Conservation (phyloP, 2,797 vertebrate species). For the Luscinia megarhynchos region DNA sequence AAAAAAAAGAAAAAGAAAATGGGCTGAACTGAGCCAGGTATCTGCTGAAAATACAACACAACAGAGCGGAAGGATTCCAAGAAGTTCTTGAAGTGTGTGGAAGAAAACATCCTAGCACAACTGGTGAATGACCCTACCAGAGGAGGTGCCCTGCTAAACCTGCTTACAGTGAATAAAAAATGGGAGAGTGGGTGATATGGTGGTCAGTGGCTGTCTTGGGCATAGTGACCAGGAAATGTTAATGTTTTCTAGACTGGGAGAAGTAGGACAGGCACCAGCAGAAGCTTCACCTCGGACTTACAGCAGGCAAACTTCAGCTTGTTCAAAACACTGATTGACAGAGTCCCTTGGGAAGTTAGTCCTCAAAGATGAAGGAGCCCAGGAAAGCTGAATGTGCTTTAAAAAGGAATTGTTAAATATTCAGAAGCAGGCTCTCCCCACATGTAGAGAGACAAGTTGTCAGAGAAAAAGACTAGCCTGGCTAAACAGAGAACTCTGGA, state of each 20-base stretch:
- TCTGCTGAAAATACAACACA: background rate
- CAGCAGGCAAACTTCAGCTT: accelerated
- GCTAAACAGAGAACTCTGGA: background rate
- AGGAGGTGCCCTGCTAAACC: background rate
- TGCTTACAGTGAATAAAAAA: background rate
- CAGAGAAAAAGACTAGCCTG: background rate
- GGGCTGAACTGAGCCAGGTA: background rate
- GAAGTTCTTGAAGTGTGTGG: background rate
- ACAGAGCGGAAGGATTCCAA: background rate
- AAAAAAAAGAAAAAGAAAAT: background rate
- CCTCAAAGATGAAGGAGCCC: background rate
- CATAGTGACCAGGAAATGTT: background rate
- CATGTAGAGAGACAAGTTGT: background rate
- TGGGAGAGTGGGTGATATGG: background rate
- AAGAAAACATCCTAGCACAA: background rate
- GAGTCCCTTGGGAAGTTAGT: background rate
- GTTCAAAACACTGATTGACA: background rate
- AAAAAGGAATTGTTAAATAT: background rate
- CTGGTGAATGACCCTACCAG: background rate
- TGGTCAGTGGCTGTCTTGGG: background rate
- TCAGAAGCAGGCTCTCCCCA: background rate
- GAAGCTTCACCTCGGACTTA: background rate
- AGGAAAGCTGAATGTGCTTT: background rate
- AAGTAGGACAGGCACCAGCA: background rate
- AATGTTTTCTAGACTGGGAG: background rate